Percentiles rank a stretch among this genome's conserved stretches.
phyloP scores from a whole-genome alignment of 2,113 vertebrate species.

The Cairina moschata region DNA sequence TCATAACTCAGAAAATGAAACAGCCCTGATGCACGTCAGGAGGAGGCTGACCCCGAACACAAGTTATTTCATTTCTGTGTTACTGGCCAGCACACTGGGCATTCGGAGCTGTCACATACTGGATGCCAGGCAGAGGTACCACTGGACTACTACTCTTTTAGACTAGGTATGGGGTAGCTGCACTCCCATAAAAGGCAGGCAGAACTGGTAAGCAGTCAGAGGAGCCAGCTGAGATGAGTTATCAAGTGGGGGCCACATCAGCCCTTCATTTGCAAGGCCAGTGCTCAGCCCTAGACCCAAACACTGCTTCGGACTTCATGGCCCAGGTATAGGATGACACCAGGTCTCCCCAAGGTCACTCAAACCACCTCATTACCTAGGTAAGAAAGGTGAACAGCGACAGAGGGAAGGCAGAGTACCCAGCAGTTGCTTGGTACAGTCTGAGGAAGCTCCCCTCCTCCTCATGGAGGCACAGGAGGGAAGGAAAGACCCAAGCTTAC shows the following conservation, averaged over 20 bases:
- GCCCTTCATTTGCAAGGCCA: background rate
- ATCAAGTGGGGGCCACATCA: background rate
- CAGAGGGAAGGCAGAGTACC: background rate
- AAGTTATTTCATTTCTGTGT: background rate
- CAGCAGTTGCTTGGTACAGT: background rate
- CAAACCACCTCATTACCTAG: conserved; percentile 49
- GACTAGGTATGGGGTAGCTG: background rate
- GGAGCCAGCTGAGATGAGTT: background rate
- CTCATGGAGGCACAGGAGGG: background rate
- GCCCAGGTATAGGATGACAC: background rate
- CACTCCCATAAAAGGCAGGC: background rate
- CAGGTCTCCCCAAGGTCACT: background rate
- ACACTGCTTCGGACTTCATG: background rate
- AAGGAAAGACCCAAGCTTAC: conserved; percentile 8
- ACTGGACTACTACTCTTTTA: background rate
- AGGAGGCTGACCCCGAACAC: background rate
- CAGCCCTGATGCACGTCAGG: rapidly evolving
- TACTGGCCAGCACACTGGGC: background rate
- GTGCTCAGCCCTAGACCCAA: background rate
- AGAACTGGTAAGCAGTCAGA: background rate
- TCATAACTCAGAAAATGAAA: background rate
- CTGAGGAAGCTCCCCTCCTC: background rate
- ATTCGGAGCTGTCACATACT: background rate
- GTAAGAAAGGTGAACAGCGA: background rate
- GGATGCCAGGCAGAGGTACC: background rate